Evolutionary conservation across 2,797 vertebrate genomes (phyloP), one percentile per base, ranked within the genome.

Genomic region (Danio jaintianensis): DNA sequence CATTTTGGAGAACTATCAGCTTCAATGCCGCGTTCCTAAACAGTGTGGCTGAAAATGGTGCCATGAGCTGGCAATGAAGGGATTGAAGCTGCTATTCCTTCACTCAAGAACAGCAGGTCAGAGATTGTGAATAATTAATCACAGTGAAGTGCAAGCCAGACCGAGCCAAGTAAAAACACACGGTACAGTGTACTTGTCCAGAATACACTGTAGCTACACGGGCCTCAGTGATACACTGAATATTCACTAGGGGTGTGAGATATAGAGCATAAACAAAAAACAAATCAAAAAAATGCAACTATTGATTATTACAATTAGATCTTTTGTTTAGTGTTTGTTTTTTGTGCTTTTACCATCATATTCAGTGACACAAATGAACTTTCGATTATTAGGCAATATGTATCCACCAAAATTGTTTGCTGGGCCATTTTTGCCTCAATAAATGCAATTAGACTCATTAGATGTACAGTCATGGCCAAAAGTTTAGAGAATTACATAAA

Each of bases 81-180:
- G 20, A 64, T 3, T 79, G 69, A 64, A 47, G 68, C 48, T 61
- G 36, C 45, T 29, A 36, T 70, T 71, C 13, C 77, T 62, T 18
- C 36, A 5, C 45, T 12, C 0, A 11, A 69, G 64, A 72, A 79
- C 78, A 64, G 59, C 78, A 64, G 78, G 78, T 72, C 59, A 79
- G 59, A 73, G 59, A 63, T 63, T 36, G 10, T 79, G 50, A 79
- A 79, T 79, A 56, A 72, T 79, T 79, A 15, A 79, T 79, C 69
- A 40, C 59, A 64, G 38, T 15, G 68, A 62, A 67, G 47, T 43
- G 45, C 75, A 78, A 48, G 43, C 43, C 62, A 77, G 55, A 69
- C 7, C 15, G 66, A 20, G 66, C 55, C 18, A 40, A 64, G 20
- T n/a, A 63, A 64, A 71, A 58, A 56, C 40, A 63, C 56, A 61